Percentiles rank a stretch among this genome's conserved stretches.
These are phyloP conservation scores for Amphiura filiformis DNA, from an alignment of 35 echinoderm and acorn worm species.

Conservation along the genomic window DNA sequence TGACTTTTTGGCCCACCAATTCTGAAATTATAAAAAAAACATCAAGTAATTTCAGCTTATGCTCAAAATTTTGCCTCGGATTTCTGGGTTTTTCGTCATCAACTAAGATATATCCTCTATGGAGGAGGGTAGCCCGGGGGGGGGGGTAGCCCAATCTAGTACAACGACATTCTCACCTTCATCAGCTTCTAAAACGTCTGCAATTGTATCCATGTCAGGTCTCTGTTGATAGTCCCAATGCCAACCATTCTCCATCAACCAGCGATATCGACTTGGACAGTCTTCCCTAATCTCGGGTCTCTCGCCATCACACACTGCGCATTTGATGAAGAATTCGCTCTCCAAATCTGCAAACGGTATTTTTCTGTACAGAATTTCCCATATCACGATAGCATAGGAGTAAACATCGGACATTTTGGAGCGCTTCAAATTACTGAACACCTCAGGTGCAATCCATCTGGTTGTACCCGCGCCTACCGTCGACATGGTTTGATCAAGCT, in stretches of 20 bases:
- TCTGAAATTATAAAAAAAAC: too few relatives aligned
- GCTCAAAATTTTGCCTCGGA: too few relatives aligned
- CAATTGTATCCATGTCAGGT: neutral
- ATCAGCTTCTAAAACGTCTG: neutral
- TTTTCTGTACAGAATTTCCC: neutral
- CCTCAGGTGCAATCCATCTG: neutral
- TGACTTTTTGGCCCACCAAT: too few relatives aligned
- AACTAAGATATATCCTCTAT: too few relatives aligned
- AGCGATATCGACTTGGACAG: neutral
- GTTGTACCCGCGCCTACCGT: neutral
- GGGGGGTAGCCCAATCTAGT: too few relatives aligned
- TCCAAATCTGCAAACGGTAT: neutral
- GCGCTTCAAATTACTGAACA: neutral
- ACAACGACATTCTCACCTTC: neutral
- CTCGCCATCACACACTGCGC: neutral
- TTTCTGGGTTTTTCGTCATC: too few relatives aligned
- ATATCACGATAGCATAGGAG: neutral
- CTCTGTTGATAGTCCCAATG: neutral
- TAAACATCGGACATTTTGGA: neutral
- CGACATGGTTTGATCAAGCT: neutral
- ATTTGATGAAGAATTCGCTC: neutral
- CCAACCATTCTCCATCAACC: slow-evolving; percentile 5
- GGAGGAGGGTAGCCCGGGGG: too few relatives aligned
- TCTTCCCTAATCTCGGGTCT: neutral
- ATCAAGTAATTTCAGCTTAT: too few relatives aligned